These are phyloP conservation scores for Sialis fuliginosa DNA, from an alignment of 2,888 invertebrate species.

Conservation along the genomic window DNA sequence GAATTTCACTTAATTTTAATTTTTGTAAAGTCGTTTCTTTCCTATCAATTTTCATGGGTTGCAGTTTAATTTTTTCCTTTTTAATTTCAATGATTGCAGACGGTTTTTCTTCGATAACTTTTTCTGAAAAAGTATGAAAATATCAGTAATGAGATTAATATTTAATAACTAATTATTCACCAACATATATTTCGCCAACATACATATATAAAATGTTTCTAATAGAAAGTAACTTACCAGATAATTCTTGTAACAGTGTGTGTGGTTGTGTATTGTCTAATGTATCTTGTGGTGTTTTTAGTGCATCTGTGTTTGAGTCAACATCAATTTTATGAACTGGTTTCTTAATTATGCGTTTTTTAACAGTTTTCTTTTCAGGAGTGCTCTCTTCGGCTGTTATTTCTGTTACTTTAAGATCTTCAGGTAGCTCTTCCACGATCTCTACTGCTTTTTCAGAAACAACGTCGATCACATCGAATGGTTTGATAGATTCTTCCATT, in stretches of 20 bases:
- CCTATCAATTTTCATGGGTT: constrained; percentile 39
- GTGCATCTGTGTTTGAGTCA: constrained; percentile 10
- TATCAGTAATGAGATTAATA: too few species aligned
- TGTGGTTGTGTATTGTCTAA: too few species aligned
- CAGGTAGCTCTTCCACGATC: constrained; percentile 11
- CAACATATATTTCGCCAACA: too few species aligned
- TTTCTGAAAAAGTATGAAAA: not conserved
- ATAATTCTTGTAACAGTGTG: too few species aligned
- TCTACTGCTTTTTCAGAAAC: constrained; percentile 12
- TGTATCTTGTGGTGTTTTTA: too few species aligned
- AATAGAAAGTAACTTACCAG: too few species aligned
- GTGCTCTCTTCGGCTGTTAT: constrained; percentile 18
- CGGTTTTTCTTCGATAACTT: constrained; percentile 8
- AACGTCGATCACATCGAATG: constrained; percentile 13
- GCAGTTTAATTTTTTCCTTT: constrained; percentile 13
- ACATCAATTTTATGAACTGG: constrained; percentile 20
- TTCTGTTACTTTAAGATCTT: constrained; percentile 13
- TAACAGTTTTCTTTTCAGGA: constrained; percentile 22
- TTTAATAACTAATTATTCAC: too few species aligned
- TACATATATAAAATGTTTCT: too few species aligned
- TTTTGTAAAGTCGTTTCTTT: constrained; percentile 39
- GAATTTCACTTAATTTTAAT: constrained; percentile 34
- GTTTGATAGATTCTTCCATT: constrained; percentile 10
- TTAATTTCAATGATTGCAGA: constrained; percentile 8
- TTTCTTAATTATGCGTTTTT: constrained; percentile 29